These are phyloP conservation scores for Dryobotodes eremita DNA, from an alignment of 2,888 invertebrate species.

Conservation along the genomic window DNA sequence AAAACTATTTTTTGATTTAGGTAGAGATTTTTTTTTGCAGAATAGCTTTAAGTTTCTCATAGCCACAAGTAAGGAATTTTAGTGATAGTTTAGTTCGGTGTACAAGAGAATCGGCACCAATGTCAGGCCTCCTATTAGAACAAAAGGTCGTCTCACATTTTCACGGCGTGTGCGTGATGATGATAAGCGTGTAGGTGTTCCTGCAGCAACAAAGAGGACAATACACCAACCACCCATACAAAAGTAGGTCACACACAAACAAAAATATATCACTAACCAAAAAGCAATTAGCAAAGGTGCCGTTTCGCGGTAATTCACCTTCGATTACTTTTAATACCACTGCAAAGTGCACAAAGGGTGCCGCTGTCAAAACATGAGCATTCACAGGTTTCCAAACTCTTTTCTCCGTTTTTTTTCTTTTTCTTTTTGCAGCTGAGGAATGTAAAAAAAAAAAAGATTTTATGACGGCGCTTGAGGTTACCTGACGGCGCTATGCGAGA, in stretches of 20 bases:
- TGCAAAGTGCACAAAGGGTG: slow-evolving; percentile 76
- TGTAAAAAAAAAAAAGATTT: slow-evolving; percentile 80
- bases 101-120: no score
- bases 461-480: slow-evolving; percentile 85
- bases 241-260: slow-evolving; percentile 37
- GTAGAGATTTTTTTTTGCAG: no score
- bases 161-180: no score
- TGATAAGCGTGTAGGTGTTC: no score
- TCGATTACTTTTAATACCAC: slow-evolving; percentile 74
- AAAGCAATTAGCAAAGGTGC: slow-evolving; percentile 67
- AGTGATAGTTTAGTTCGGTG: no score
- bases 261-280: slow-evolving; percentile 21
- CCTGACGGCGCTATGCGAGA: slow-evolving; percentile 68
- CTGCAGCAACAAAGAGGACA: background rate
- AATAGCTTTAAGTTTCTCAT: no score
- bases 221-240: background rate
- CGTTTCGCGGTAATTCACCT: slow-evolving; percentile 69
- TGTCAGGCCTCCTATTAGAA: no score
- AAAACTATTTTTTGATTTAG: no score
- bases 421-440: slow-evolving; percentile 86
- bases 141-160: background rate
- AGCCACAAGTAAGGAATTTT: no score
- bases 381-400: slow-evolving; percentile 70
- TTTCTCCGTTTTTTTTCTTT: slow-evolving; percentile 67
- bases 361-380: slow-evolving; percentile 88